These are phyloP conservation scores for Tuberolachnus salignus DNA, from an alignment of 2,888 invertebrate genomes.

Conservation along the genomic window DNA sequence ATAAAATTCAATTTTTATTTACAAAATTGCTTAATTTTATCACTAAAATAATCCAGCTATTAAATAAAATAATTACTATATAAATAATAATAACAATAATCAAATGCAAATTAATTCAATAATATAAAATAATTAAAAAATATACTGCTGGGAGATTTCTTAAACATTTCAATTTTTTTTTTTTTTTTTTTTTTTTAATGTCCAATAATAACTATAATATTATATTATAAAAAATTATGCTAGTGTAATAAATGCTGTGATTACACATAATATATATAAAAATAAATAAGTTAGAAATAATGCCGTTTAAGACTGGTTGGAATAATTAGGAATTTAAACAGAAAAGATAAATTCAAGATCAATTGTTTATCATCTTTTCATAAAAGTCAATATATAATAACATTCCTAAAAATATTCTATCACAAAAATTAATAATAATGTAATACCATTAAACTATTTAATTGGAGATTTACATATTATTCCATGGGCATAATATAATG, in stretches of 20 bases:
- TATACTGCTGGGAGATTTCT: neutral
- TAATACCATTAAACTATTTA: no score
- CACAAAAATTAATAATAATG: no score
- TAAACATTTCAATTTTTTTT: neutral
- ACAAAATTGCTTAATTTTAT: neutral
- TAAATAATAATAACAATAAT: neutral
- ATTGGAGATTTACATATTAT: no score
- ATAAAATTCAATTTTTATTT: neutral
- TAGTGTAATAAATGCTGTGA: constrained; percentile 7
- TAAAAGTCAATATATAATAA: no score
- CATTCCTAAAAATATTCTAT: no score
- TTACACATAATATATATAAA: neutral
- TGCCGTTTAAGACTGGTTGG: neutral
- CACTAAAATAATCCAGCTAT: neutral
- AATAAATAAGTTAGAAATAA: neutral
- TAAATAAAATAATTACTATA: neutral
- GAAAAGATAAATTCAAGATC: no score
- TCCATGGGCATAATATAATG: no score
- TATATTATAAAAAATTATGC: neutral
- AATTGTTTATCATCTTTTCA: no score
- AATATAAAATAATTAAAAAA: constrained; percentile 17
- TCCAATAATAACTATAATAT: neutral
- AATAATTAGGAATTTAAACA: neutral
- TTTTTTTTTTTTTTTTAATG: no score
- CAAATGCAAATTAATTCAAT: constrained; percentile 12